Percentiles rank a stretch among this genome's conserved stretches.
Conservation (phyloP, 1,140 invertebrate species). For the Platorchestia sp. region DNA sequence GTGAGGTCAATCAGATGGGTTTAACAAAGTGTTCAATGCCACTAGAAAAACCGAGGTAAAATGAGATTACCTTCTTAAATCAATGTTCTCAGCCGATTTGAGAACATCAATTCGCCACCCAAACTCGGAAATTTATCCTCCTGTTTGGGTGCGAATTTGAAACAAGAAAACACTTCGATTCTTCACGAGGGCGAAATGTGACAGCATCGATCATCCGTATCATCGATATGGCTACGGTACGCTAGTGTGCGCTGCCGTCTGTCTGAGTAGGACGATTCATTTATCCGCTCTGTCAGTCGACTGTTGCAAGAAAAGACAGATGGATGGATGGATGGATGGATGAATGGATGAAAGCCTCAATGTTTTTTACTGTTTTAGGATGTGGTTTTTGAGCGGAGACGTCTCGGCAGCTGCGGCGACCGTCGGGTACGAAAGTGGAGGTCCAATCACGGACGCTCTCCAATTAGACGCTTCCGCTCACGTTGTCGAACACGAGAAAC, state of each 20-base stretch:
- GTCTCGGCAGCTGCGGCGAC: background rate
- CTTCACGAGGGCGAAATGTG: background rate
- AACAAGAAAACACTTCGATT: background rate
- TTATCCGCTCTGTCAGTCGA: background rate
- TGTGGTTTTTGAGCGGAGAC: background rate
- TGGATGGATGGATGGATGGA: no score
- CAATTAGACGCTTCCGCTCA: no score
- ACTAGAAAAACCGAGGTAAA: background rate
- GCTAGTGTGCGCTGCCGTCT: background rate
- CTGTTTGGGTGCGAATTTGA: background rate
- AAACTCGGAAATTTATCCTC: background rate
- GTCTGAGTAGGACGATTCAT: conserved; percentile 9
- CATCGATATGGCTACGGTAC: background rate
- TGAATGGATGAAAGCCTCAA: background rate
- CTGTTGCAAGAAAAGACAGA: conserved; percentile 34
- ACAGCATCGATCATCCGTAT: background rate
- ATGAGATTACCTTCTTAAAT: background rate
- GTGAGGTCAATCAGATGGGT: background rate
- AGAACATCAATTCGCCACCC: background rate
- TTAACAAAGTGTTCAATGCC: background rate
- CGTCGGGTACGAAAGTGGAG: background rate
- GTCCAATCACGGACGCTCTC: background rate
- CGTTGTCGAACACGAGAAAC: no score
- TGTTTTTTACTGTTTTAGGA: background rate
- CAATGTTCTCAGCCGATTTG: no score